These are phyloP conservation scores for Apocheima hispidaria DNA, from an alignment of 2,888 invertebrate genomes.

Conservation along the genomic window DNA sequence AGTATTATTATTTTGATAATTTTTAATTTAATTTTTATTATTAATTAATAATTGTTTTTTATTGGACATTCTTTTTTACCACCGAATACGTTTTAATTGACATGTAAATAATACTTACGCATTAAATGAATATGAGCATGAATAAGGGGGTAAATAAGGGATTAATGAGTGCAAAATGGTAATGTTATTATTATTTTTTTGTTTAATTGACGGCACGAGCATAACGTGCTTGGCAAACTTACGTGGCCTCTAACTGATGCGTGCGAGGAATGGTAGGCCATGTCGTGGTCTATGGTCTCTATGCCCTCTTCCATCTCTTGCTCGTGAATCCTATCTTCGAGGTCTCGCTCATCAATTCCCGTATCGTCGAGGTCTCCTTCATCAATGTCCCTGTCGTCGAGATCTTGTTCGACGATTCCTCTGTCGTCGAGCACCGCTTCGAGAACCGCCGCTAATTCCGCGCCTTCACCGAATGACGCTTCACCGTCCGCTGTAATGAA, in stretches of 20 bases:
- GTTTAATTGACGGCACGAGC: not conserved
- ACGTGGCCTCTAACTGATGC: slow-evolving; percentile 33
- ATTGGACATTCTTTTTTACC: too few relatives aligned
- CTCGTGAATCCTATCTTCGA: slow-evolving; percentile 56
- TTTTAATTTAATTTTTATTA: too few relatives aligned
- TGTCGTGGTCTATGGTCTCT: slow-evolving; percentile 39
- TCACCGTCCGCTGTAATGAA: slow-evolving; percentile 81
- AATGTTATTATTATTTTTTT: too few relatives aligned
- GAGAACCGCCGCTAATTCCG: slow-evolving; percentile 94
- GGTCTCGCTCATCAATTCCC: too few relatives aligned
- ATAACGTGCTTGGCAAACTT: too few relatives aligned
- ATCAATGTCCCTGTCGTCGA: slow-evolving; percentile 53
- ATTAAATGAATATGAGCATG: too few relatives aligned
- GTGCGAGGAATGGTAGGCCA: slow-evolving; percentile 32
- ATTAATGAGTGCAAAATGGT: too few relatives aligned
- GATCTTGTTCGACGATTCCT: slow-evolving; percentile 64
- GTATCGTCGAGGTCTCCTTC: slow-evolving; percentile 56
- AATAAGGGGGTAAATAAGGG: too few relatives aligned
- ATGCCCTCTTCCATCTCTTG: slow-evolving; percentile 27
- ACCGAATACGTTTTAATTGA: too few relatives aligned
- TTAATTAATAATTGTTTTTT: too few relatives aligned
- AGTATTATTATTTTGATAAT: too few relatives aligned
- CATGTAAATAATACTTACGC: too few relatives aligned
- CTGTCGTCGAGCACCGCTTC: slow-evolving; percentile 87
- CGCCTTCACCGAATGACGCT: slow-evolving; percentile 91